These are phyloP conservation scores for Reinhardtius hippoglossoides DNA, from an alignment of 2,113 vertebrate genomes.

Conservation along the genomic window DNA sequence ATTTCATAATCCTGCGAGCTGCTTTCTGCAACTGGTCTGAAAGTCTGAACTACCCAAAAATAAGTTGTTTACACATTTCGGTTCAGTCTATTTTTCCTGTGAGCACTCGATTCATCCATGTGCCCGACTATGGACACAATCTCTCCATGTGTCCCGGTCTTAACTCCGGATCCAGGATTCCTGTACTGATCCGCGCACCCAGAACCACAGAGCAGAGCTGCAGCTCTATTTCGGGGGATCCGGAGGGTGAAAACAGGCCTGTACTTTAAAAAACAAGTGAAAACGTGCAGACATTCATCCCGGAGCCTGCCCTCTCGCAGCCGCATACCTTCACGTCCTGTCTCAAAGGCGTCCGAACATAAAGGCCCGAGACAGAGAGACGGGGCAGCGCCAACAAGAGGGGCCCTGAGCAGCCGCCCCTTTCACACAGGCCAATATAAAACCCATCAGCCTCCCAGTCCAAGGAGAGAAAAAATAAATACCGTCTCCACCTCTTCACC, in stretches of 20 bases:
- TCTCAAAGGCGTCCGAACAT: conserved; percentile 66
- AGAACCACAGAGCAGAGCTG: too few relatives aligned
- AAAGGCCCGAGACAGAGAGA: conserved; percentile 55
- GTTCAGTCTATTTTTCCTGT: too few relatives aligned
- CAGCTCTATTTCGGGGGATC: neutral
- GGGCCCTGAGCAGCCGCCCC: conserved; percentile 36
- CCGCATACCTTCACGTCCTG: conserved; percentile 62
- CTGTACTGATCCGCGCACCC: too few relatives aligned
- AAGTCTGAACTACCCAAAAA: too few relatives aligned
- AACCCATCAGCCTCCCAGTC: conserved; percentile 52
- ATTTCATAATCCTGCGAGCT: too few relatives aligned
- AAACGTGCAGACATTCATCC: conserved; percentile 54
- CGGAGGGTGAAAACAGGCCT: conserved; percentile 38
- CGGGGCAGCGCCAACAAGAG: conserved; percentile 49
- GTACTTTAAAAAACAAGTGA: conserved; percentile 50
- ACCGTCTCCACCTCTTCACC: conserved; percentile 25
- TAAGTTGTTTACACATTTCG: too few relatives aligned
- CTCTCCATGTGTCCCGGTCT: too few relatives aligned
- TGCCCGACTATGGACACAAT: too few relatives aligned
- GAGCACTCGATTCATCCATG: too few relatives aligned
- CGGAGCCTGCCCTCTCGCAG: conserved; percentile 34
- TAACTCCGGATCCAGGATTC: too few relatives aligned
- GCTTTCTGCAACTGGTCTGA: too few relatives aligned
- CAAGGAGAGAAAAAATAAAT: conserved; percentile 18
- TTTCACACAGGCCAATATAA: conserved; percentile 58